Percentiles rank a stretch among this genome's conserved stretches.
Evolutionary conservation across 2,113 vertebrate genomes (phyloP).

Genomic region (Thalassarche chlororhynchos): DNA sequence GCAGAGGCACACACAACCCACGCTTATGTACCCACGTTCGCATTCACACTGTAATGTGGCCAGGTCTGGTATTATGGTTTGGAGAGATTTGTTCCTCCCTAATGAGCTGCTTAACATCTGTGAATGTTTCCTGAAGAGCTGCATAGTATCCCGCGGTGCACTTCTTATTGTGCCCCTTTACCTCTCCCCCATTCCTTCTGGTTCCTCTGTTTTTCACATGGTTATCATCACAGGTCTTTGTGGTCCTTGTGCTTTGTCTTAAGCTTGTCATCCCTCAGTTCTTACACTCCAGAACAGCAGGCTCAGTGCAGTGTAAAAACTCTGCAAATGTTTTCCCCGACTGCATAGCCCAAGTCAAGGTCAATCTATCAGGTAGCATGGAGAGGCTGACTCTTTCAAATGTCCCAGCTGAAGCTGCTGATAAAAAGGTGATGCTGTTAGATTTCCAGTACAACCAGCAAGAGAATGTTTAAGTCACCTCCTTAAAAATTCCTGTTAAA

Average conservation of each 20-base stretch:
- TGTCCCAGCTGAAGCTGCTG: not conserved
- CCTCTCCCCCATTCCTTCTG: not conserved
- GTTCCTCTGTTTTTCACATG: not conserved
- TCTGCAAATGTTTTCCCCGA: not conserved
- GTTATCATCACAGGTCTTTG: not conserved
- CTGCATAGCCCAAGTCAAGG: not conserved
- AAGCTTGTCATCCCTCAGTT: not conserved
- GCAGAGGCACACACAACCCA: not conserved
- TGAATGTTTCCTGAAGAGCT: not conserved
- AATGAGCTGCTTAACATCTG: not conserved
- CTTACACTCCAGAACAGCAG: not conserved
- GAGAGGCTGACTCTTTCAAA: not conserved
- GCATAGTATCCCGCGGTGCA: not conserved
- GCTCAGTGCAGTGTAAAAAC: not conserved
- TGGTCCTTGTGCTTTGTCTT: not conserved
- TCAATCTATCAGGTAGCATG: not conserved
- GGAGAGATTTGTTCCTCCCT: not conserved
- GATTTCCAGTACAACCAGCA: not conserved
- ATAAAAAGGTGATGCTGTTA: not conserved
- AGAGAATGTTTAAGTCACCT: not conserved
- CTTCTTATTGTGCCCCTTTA: not conserved
- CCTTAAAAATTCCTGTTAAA: not conserved
- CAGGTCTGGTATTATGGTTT: not conserved
- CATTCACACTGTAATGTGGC: not conserved
- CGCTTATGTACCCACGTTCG: fast-evolving